phyloP scores from a whole-genome alignment of 2,113 vertebrate species.

The Piprites chloris region DNA sequence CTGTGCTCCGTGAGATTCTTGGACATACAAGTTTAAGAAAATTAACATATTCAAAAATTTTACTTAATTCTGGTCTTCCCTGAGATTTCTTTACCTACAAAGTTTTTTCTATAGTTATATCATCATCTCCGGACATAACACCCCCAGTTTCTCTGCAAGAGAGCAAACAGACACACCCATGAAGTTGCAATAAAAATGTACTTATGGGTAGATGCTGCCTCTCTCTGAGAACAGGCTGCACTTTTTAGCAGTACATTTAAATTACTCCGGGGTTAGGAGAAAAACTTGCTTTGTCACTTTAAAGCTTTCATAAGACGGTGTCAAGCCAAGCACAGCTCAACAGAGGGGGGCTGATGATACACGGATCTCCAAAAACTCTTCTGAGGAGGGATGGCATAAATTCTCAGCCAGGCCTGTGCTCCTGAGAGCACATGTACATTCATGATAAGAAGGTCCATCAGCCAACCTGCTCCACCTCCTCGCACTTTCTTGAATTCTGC shows the following conservation, averaged over 20 bases:
- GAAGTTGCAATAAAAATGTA: background rate
- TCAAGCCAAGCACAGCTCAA: background rate
- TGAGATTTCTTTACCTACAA: background rate
- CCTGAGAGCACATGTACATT: background rate
- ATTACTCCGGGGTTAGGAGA: background rate
- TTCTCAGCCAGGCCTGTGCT: background rate
- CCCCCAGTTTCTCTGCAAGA: background rate
- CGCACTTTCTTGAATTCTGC: background rate
- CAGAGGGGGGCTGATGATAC: background rate
- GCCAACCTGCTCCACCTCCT: background rate
- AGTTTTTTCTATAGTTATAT: background rate
- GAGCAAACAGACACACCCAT: background rate
- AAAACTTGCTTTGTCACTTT: background rate
- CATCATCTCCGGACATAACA: background rate
- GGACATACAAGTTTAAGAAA: background rate
- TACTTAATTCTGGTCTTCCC: background rate
- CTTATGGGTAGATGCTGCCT: background rate
- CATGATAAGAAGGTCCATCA: background rate
- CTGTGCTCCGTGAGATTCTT: background rate
- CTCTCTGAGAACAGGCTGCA: background rate
- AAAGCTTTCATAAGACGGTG: background rate
- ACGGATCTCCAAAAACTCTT: background rate
- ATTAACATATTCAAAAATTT: background rate
- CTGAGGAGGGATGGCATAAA: background rate
- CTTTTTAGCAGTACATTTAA: background rate